Evolutionary conservation across 2,888 invertebrate species (phyloP).

Genomic region (Psococerastis gibbosa): DNA sequence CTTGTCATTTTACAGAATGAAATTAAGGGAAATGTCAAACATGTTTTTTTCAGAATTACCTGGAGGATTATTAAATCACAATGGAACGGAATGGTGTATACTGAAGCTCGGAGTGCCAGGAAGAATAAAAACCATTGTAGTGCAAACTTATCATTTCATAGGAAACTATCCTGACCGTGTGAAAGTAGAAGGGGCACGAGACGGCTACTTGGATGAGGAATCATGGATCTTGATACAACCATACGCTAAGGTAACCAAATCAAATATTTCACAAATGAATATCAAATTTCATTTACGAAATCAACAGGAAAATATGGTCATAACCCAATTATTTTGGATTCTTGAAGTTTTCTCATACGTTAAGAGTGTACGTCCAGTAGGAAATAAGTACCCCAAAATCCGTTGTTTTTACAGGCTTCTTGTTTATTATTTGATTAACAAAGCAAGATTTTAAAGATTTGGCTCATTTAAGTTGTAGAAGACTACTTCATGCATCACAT

Average conservation of each 20-base stretch:
- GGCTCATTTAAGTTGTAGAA: no score
- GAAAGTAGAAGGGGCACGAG: conserved; percentile 32
- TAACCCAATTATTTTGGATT: no score
- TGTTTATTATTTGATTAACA: no score
- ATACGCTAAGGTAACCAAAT: conserved; percentile 30
- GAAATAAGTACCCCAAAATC: no score
- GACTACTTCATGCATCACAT: no score
- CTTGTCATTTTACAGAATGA: no score
- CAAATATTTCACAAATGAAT: conserved; percentile 10
- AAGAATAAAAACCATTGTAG: conserved; percentile 29
- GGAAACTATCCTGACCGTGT: conserved; percentile 43
- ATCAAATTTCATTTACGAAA: conserved; percentile 11
- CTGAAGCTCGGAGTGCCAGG: conserved; percentile 37
- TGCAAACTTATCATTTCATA: conserved; percentile 42
- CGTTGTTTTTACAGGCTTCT: no score
- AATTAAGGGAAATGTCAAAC: no score
- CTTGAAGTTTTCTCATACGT: no score
- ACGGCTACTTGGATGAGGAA: conserved; percentile 22
- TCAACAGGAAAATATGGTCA: conserved; percentile 9
- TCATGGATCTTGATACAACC: conserved; percentile 32
- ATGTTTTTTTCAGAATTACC: no score
- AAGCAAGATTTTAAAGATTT: no score
- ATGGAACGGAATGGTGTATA: conserved; percentile 38
- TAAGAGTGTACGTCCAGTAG: no score
- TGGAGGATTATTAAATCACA: conserved; percentile 10